Percentiles rank a stretch among this genome's conserved stretches.
Conservation (phyloP, 2,888 invertebrate species). For the Agrotis ipsilon region DNA sequence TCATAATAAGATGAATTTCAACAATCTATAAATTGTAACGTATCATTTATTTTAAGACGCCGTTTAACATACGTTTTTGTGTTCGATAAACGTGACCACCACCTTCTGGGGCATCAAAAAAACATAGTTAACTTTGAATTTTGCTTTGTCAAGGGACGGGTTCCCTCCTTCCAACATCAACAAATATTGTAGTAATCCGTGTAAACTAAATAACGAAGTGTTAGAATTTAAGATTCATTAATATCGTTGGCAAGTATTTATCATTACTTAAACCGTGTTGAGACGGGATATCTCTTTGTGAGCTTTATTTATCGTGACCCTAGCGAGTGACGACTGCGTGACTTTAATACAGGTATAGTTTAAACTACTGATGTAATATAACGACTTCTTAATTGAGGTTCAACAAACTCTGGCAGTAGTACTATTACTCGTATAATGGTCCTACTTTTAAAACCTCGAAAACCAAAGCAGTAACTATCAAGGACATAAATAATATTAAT, state of each 20-base stretch:
- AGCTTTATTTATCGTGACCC: constrained; percentile 55
- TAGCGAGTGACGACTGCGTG: constrained; percentile 55
- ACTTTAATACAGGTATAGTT: constrained; percentile 69
- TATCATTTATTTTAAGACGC: constrained; percentile 83
- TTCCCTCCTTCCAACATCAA: no score
- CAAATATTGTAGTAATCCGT: constrained; percentile 24
- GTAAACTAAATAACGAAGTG: constrained; percentile 23
- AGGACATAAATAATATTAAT: constrained; percentile 27
- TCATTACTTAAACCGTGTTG: constrained; percentile 24
- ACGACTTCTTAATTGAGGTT: constrained; percentile 83
- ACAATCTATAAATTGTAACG: constrained; percentile 78
- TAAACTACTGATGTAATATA: constrained; percentile 74
- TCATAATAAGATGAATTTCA: constrained; percentile 73
- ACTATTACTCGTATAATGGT: constrained; percentile 39
- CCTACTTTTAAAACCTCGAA: constrained; percentile 29
- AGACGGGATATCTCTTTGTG: constrained; percentile 13
- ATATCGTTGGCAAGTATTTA: constrained; percentile 34
- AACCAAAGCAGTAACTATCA: constrained; percentile 11
- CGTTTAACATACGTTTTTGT: constrained; percentile 77
- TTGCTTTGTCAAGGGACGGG: not conserved
- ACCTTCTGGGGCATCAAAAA: constrained; percentile 37
- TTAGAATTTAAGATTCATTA: constrained; percentile 21
- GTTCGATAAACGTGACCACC: constrained; percentile 59
- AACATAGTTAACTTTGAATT: not conserved
- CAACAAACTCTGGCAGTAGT: constrained; percentile 75